Evolutionary conservation across 2,113 vertebrate genomes (phyloP), one percentile per base, ranked within the genome.

Genomic region (Forbesichthys papilliferus): DNA sequence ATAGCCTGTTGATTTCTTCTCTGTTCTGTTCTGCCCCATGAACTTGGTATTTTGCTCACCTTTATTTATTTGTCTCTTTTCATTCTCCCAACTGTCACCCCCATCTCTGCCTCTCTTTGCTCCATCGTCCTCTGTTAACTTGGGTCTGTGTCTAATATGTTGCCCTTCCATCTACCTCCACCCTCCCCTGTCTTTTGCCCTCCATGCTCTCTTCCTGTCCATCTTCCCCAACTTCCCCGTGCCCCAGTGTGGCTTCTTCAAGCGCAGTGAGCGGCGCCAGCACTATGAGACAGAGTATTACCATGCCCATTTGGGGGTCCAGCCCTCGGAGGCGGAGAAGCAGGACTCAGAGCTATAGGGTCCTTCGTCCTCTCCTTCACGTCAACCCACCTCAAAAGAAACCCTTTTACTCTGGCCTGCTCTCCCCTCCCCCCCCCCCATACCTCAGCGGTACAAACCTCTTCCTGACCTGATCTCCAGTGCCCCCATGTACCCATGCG

Each of bases 221-320:
- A 34, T 18, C 33, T 48, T 16, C 16, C 34, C 16, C n/a, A 27
- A 59, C 55, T 51, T 59, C 46, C 54, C 71, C 46, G 13, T 48
- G 69, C 60, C 74, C 68, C 92, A 96, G 95, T 97, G 95, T 82
- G 95, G 95, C 76, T 97, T 98, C 92, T 97, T 97, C 93, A 93
- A 89, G 78, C 92, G 92, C 87, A 92, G 90, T 16, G 90, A 92
- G 84, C 89, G 64, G 65, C 87, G 87, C 58, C 89, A 76, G 46
- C 90, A 93, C 69, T 95, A 94, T 73, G 88, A 95, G 61, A 91
- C 95, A 67, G 95, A 94, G 83, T 98, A 92, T 90, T 93, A 96
- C 87, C 92, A 85, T 12, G 96, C 96, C 71, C 93, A 88, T 61
- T 92, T 94, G 88, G 94, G 93, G 52, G 79, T 95, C 75, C 96